Percentiles rank a stretch among this genome's conserved stretches.
phyloP scores from a whole-genome alignment of 2,113 vertebrate species.

The Pandion haliaetus region DNA sequence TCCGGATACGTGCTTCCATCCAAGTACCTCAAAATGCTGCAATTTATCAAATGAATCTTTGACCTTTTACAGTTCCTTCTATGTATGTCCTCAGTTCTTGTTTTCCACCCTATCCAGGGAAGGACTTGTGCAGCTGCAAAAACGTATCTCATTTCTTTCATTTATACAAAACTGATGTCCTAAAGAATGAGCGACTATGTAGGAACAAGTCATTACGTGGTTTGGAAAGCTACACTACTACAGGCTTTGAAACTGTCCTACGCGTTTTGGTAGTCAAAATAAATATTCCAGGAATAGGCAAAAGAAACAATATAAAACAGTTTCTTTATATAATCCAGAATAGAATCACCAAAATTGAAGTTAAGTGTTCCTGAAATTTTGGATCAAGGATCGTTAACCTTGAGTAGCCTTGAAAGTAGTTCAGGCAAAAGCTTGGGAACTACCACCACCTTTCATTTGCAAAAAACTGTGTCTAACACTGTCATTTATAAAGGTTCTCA shows the following conservation, averaged over 20 bases:
- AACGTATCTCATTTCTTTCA: background rate
- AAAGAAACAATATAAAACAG: background rate
- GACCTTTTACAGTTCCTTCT: background rate
- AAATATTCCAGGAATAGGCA: background rate
- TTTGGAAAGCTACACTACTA: background rate
- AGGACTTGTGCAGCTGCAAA: background rate
- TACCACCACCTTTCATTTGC: background rate
- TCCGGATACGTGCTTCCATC: background rate
- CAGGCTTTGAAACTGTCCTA: background rate
- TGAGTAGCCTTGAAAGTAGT: background rate
- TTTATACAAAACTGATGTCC: background rate
- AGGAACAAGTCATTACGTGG: background rate
- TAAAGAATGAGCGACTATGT: background rate
- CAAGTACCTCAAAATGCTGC: background rate
- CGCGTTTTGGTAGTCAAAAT: background rate
- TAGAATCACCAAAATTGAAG: background rate
- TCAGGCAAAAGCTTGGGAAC: background rate
- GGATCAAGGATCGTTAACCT: background rate
- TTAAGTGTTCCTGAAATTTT: background rate
- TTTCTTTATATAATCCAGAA: background rate
- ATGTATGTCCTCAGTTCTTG: background rate
- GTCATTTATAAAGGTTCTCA: background rate
- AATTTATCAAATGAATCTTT: background rate
- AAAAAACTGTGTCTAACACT: background rate
- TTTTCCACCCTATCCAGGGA: background rate